Conservation (phyloP, 2,113 vertebrate genomes). For the Microcebus griseorufus region DNA sequence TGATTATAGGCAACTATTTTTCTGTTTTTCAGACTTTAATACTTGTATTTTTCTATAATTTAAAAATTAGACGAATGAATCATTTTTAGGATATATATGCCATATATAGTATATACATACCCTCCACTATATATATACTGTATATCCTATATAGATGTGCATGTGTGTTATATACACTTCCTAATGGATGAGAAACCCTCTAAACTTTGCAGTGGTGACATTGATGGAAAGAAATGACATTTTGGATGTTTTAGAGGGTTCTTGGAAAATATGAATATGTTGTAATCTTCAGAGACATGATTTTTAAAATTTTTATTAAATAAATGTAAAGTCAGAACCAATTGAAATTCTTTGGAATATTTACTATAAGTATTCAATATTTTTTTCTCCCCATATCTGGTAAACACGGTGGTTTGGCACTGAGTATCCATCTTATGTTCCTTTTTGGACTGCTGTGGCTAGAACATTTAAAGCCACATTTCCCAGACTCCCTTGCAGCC, state of each 20-base stretch:
- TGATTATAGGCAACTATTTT: not conserved
- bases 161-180: not conserved
- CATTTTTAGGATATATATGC: not conserved
- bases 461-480: not conserved
- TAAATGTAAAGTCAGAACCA: not conserved
- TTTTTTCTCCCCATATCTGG: not conserved
- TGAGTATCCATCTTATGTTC: not conserved
- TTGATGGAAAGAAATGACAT: not conserved
- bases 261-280: not conserved
- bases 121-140: too few relatives aligned
- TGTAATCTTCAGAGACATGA: not conserved
- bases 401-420: not conserved
- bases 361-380: not conserved
- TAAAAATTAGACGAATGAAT: not conserved
- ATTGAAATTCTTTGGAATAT: not conserved
- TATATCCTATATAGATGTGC: not conserved
- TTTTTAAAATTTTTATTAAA: not conserved
- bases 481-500: not conserved
- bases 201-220: not conserved
- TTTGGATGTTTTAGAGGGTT: not conserved
- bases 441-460: not conserved
- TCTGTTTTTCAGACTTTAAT: conserved; percentile 31
- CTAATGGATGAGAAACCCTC: not conserved
- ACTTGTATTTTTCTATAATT: conserved; percentile 12
- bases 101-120: not conserved